A percentile compares a stretch with the other conserved stretches of the same genome.
Evolutionary conservation across 2,888 invertebrate species (phyloP).

Genomic region (Ichneumon xanthorius): DNA sequence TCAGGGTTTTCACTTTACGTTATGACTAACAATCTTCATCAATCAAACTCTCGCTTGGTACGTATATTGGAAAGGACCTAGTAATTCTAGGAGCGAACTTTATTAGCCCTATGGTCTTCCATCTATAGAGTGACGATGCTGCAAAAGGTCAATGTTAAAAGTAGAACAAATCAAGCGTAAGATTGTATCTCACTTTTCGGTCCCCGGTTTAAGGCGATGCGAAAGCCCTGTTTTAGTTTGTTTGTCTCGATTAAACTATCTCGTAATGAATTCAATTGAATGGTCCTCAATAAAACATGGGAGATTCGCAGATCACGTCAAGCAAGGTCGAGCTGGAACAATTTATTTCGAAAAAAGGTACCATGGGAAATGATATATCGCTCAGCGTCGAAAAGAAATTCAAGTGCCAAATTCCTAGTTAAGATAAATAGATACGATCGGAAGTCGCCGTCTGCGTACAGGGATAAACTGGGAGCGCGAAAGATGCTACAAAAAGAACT

Average conservation of each 20-base stretch:
- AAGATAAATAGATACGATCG: slow-evolving; percentile 54
- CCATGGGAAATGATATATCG: background rate
- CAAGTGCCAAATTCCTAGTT: slow-evolving; percentile 55
- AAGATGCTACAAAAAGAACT: background rate
- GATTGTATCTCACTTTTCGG: background rate
- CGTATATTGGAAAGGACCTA: background rate
- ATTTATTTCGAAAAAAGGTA: background rate
- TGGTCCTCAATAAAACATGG: background rate
- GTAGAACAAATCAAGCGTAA: background rate
- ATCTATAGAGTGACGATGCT: background rate
- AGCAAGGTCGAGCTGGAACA: background rate
- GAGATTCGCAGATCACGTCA: background rate
- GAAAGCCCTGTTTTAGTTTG: background rate
- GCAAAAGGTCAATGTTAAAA: background rate
- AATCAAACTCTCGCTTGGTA: background rate
- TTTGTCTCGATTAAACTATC: background rate
- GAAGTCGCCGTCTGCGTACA: background rate
- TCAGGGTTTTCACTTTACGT: background rate
- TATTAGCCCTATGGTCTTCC: background rate
- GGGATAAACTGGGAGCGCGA: background rate
- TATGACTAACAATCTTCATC: background rate
- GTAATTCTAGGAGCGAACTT: background rate
- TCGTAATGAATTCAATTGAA: background rate
- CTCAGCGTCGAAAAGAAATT: slow-evolving; percentile 24
- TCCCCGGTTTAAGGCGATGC: background rate